These are phyloP conservation scores for Machimus rusticus DNA, from an alignment of 2,888 invertebrate species.

Conservation along the genomic window DNA sequence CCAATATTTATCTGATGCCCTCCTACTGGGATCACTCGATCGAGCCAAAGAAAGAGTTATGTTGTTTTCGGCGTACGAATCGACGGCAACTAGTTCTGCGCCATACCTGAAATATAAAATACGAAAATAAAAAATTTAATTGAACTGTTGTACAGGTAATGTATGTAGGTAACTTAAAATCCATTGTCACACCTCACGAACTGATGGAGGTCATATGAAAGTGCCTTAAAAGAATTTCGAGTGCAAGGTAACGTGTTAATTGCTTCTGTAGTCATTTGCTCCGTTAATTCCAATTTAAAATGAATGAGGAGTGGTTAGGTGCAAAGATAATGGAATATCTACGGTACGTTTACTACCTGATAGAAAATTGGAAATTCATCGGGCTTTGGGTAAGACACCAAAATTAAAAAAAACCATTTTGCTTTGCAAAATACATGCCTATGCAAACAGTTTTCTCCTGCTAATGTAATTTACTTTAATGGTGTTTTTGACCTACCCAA, in stretches of 20 bases:
- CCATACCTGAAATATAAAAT: conserved; percentile 76
- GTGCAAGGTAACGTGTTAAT: conserved; percentile 4
- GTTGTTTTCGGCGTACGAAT: conserved; percentile 90
- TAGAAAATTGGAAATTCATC: background rate
- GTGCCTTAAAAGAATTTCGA: conserved; percentile 15
- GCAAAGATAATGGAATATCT: background rate
- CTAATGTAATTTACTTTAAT: background rate
- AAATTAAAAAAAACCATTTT: background rate
- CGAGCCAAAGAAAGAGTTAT: conserved; percentile 83
- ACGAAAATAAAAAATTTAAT: background rate
- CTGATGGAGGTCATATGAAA: conserved; percentile 34
- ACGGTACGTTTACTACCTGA: background rate
- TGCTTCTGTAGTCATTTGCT: background rate
- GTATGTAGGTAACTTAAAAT: background rate
- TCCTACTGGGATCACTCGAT: conserved; percentile 69
- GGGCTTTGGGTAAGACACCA: background rate
- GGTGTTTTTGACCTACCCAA: background rate
- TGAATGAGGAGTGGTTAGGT: background rate
- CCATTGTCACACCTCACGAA: background rate
- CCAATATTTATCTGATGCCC: conserved; percentile 83
- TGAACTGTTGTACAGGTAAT: background rate
- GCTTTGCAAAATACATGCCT: background rate
- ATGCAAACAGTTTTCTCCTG: background rate
- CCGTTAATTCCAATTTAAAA: background rate
- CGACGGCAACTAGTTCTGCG: conserved; percentile 91